Percentiles rank a stretch among this genome's conserved stretches.
Evolutionary conservation across 2,113 vertebrate genomes (phyloP).

Genomic region (Piprites chloris): DNA sequence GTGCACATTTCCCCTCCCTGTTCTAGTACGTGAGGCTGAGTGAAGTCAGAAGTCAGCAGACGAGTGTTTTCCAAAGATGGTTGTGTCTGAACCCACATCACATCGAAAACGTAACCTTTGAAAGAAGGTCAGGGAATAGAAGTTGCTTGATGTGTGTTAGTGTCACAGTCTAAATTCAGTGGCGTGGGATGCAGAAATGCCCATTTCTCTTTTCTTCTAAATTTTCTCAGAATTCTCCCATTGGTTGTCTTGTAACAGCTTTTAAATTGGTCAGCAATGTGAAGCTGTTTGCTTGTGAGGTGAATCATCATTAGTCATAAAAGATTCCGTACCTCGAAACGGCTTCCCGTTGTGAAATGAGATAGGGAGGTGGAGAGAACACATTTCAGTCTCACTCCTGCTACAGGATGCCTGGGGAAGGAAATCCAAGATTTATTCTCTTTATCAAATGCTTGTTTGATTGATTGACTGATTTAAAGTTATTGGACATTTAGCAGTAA

Average conservation of each 20-base stretch:
- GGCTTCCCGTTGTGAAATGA: background rate
- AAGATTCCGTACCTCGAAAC: background rate
- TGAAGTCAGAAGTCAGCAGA: background rate
- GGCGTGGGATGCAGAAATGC: background rate
- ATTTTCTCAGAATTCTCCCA: background rate
- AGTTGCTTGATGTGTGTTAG: background rate
- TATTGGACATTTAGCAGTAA: background rate
- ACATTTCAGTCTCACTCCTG: background rate
- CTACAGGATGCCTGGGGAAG: background rate
- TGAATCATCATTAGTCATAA: constrained; percentile 53
- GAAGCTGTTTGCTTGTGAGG: constrained; percentile 3
- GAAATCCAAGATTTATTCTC: background rate
- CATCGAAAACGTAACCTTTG: background rate
- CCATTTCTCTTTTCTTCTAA: background rate
- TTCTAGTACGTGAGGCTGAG: background rate
- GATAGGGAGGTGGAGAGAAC: background rate
- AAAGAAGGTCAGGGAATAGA: background rate
- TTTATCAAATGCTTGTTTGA: background rate
- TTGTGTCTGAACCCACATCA: background rate
- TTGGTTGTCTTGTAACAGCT: background rate
- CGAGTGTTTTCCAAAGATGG: background rate
- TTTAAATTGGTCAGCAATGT: background rate
- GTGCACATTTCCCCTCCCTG: background rate
- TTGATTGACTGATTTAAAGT: background rate
- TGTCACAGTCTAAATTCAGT: background rate